A percentile compares a stretch with the other conserved stretches of the same genome.
These are phyloP conservation scores for Athetis lepigone DNA, from an alignment of 2,888 invertebrate genomes.

Conservation along the genomic window DNA sequence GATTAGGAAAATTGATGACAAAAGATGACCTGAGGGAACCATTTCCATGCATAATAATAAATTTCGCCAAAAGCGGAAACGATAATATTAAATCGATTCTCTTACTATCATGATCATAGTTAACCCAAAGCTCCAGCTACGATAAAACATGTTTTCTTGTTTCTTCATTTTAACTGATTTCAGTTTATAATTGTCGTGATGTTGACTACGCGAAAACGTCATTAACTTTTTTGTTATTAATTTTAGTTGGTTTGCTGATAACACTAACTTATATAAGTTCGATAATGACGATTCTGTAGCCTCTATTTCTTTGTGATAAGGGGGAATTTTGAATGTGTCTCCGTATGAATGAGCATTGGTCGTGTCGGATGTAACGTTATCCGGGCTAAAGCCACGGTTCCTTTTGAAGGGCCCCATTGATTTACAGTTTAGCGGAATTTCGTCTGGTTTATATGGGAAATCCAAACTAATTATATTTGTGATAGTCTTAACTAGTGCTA, in stretches of 20 bases:
- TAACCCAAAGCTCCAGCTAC: conserved; percentile 28
- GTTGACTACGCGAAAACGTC: conserved; percentile 38
- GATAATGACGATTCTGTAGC: conserved; percentile 27
- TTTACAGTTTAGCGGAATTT: conserved; percentile 57
- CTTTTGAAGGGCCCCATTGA: conserved; percentile 61
- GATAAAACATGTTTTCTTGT: conserved; percentile 20
- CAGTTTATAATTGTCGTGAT: conserved; percentile 42
- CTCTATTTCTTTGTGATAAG: conserved; percentile 43
- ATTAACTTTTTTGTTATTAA: conserved; percentile 49
- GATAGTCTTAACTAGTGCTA: conserved; percentile 33
- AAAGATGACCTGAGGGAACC: not conserved
- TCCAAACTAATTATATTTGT: conserved; percentile 37
- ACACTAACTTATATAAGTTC: conserved; percentile 52
- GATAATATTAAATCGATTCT: not conserved
- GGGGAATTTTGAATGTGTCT: conserved; percentile 37
- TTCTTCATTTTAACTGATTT: conserved; percentile 22
- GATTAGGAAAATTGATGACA: not conserved
- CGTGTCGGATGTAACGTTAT: conserved; percentile 61
- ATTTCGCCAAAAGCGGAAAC: not conserved
- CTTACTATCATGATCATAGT: conserved; percentile 8
- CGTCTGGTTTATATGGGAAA: conserved; percentile 49
- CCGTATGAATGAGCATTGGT: conserved; percentile 35
- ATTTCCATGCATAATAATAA: no score
- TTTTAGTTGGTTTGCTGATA: conserved; percentile 53
- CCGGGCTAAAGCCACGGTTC: conserved; percentile 50